Evolutionary conservation across 1,140 invertebrate species (phyloP).

Genomic region (roundworm (Caenorhabditis elegans)): DNA sequence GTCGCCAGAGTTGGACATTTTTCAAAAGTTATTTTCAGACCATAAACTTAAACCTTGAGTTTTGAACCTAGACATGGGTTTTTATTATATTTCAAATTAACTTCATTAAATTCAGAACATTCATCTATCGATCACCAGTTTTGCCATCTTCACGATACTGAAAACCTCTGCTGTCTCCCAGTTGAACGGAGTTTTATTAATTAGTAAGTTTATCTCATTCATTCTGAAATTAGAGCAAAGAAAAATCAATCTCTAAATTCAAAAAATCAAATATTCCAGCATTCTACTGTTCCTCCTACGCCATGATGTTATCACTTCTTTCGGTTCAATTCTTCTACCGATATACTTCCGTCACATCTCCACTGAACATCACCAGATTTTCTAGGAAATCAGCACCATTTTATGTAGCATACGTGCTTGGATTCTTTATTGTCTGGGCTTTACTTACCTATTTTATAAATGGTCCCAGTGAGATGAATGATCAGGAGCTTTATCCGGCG

Average conservation of each 20-base stretch:
- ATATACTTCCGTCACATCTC: not conserved
- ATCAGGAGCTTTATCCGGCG: not conserved
- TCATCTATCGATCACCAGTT: not conserved
- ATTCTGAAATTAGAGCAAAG: not conserved
- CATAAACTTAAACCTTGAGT: no score
- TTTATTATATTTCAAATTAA: no score
- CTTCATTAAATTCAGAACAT: no score
- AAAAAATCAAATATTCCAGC: not conserved
- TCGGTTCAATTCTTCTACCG: conserved; percentile 6
- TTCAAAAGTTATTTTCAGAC: no score
- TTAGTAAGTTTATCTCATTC: not conserved
- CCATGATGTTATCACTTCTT: not conserved
- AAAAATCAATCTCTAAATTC: not conserved
- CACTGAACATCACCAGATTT: not conserved
- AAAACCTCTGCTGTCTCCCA: not conserved
- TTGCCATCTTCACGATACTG: not conserved
- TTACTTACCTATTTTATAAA: not conserved
- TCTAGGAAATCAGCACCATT: not conserved
- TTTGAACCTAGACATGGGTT: no score
- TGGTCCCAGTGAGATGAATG: not conserved
- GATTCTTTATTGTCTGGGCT: not conserved
- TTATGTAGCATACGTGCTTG: not conserved
- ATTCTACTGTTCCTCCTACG: not conserved
- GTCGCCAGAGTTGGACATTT: no score
- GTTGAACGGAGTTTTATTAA: not conserved